phyloP scores from a whole-genome alignment of 2,888 invertebrate genomes.

The Exocentrus adspersus region DNA sequence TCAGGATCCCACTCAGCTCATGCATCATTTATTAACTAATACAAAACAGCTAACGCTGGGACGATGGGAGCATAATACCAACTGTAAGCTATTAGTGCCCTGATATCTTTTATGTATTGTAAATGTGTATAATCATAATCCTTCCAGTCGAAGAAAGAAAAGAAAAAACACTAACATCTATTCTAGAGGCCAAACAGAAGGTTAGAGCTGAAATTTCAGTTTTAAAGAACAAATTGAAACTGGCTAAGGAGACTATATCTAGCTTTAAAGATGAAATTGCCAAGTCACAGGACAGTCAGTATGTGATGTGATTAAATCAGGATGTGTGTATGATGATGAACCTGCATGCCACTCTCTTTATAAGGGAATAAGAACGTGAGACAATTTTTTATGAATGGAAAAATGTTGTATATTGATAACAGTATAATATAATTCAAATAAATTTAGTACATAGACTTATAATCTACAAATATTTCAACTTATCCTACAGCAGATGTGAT shows the following conservation, averaged over 20 bases:
- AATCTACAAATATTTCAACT: slow-evolving; percentile 24
- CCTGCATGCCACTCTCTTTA: too few relatives aligned
- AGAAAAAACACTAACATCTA: slow-evolving; percentile 79
- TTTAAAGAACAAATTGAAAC: slow-evolving; percentile 84
- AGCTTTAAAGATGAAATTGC: slow-evolving; percentile 83
- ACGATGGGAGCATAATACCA: slow-evolving; percentile 85
- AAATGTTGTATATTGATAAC: slow-evolving; percentile 24
- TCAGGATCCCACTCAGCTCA: slow-evolving; percentile 88
- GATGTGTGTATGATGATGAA: too few relatives aligned
- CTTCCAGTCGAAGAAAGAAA: slow-evolving; percentile 90
- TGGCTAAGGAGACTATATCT: slow-evolving; percentile 86
- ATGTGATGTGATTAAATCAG: slow-evolving; percentile 34
- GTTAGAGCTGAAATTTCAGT: slow-evolving; percentile 84
- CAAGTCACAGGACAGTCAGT: slow-evolving; percentile 61
- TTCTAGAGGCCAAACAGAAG: slow-evolving; percentile 82
- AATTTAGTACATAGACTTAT: slow-evolving; percentile 4
- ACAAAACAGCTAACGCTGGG: slow-evolving; percentile 79
- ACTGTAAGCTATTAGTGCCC: slow-evolving; percentile 78
- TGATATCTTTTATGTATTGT: too few relatives aligned
- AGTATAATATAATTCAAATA: slow-evolving; percentile 11
- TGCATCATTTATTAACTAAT: slow-evolving; percentile 87
- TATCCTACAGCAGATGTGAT: slow-evolving; percentile 88
- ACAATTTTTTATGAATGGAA: too few relatives aligned
- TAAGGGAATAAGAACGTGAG: too few relatives aligned
- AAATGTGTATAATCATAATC: too few relatives aligned